These are phyloP conservation scores for Crenuchus spilurus DNA, from an alignment of 2,797 vertebrate genomes.

Conservation along the genomic window DNA sequence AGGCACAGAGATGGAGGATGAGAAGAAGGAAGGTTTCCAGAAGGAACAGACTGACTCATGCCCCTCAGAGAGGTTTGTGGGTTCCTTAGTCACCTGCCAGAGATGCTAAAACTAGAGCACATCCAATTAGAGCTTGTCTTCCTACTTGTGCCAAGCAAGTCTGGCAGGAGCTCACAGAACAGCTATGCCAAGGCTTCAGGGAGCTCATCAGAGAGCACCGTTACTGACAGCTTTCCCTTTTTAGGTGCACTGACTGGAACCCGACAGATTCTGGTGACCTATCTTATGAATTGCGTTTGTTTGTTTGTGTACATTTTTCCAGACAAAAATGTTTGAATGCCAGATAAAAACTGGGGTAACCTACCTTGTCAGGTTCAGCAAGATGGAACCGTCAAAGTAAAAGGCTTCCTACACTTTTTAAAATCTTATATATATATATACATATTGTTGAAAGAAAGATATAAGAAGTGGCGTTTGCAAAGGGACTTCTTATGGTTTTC, in stretches of 20 bases:
- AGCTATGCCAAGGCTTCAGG: constrained; percentile 12
- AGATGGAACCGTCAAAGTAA: no score
- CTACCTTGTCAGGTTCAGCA: no score
- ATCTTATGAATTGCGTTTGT: constrained; percentile 8
- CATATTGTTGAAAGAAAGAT: no score
- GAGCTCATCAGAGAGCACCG: constrained; percentile 28
- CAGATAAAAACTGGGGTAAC: background rate
- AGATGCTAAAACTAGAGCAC: constrained; percentile 52
- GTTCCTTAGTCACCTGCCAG: constrained; percentile 46
- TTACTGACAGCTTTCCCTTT: constrained; percentile 35
- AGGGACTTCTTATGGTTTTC: no score
- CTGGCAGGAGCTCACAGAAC: constrained; percentile 35
- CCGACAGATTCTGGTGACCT: constrained; percentile 26
- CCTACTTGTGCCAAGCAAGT: constrained; percentile 38
- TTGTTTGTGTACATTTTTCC: background rate
- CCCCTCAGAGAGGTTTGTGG: constrained; percentile 28
- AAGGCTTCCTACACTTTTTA: no score
- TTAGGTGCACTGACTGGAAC: constrained; percentile 25
- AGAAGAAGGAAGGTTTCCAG: constrained; percentile 39
- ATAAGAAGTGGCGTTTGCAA: no score
- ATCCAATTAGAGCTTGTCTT: constrained; percentile 53
- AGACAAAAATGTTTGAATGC: background rate
- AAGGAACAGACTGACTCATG: constrained; percentile 49
- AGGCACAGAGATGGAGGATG: constrained; percentile 29
- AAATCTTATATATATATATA: no score